Conservation (phyloP, 92 coral and sea anemone species). For the Heliopora coerulea region DNA sequence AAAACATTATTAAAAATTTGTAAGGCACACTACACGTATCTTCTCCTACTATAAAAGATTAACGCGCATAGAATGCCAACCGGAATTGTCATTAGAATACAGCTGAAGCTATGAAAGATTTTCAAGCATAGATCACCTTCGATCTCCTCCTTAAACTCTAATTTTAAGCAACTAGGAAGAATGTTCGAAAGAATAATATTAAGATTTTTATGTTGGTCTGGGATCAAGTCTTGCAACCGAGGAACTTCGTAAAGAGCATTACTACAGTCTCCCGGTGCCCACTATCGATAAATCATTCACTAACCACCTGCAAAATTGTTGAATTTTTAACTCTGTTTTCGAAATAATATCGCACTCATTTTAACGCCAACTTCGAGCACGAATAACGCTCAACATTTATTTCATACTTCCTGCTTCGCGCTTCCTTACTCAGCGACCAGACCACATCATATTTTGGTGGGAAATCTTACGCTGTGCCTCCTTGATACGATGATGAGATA, state of each 20-base stretch:
- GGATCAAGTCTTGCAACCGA: no score
- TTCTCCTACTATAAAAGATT: conserved; percentile 95
- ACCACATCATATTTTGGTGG: conserved; percentile 13
- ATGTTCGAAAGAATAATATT: background rate
- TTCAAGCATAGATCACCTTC: background rate
- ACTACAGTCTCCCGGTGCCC: conserved; percentile 6
- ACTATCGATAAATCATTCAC: conserved; percentile 43
- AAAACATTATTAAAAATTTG: conserved; percentile 97
- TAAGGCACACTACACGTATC: conserved; percentile 61
- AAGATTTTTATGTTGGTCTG: no score
- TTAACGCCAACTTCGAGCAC: background rate
- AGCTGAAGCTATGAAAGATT: background rate
- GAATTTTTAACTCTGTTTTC: conserved; percentile 41
- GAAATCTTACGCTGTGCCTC: background rate
- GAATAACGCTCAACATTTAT: no score
- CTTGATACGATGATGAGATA: conserved; percentile 18
- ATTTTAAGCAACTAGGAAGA: background rate
- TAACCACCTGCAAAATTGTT: conserved; percentile 45
- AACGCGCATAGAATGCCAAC: conserved; percentile 73
- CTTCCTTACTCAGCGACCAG: no score
- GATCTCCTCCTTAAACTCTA: background rate
- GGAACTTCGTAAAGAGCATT: background rate
- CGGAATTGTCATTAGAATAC: background rate
- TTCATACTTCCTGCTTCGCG: no score
- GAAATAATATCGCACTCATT: background rate